Evolutionary conservation across 2,113 vertebrate species (phyloP).

Genomic region (Diadophis punctatus): DNA sequence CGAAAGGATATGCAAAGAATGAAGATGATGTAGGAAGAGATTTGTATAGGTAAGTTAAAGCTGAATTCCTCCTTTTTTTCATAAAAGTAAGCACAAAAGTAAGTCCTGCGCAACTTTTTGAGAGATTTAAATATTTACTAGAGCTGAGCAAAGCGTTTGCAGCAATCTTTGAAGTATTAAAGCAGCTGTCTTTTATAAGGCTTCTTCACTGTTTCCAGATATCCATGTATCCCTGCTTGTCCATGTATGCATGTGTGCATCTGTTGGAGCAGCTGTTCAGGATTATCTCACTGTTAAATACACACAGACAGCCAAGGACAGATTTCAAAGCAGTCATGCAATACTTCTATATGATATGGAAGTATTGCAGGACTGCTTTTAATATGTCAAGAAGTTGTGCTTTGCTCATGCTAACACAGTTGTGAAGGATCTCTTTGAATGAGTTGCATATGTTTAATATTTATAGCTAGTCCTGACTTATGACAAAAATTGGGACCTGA

Average conservation of each 20-base stretch:
- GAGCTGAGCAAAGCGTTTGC: background rate
- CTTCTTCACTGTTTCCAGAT: background rate
- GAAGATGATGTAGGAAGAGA: conserved; percentile 76
- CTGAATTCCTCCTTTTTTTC: background rate
- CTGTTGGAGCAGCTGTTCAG: background rate
- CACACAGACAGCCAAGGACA: background rate
- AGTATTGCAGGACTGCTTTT: background rate
- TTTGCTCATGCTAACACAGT: background rate
- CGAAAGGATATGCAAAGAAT: conserved; percentile 68
- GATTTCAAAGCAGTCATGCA: background rate
- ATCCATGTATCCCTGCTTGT: background rate
- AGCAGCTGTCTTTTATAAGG: background rate
- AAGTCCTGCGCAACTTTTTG: conserved; percentile 2
- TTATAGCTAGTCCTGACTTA: background rate
- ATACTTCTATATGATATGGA: background rate
- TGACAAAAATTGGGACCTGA: background rate
- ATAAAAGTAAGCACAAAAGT: background rate
- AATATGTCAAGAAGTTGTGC: background rate
- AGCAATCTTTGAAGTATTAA: background rate
- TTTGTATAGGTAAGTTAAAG: conserved; percentile 69
- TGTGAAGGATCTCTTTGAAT: background rate
- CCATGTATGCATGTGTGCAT: background rate
- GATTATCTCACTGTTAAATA: background rate
- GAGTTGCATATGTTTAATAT: background rate
- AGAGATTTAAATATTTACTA: conserved; percentile 17